Conservation (phyloP, 2,797 vertebrate genomes). For the Fratercula arctica region DNA sequence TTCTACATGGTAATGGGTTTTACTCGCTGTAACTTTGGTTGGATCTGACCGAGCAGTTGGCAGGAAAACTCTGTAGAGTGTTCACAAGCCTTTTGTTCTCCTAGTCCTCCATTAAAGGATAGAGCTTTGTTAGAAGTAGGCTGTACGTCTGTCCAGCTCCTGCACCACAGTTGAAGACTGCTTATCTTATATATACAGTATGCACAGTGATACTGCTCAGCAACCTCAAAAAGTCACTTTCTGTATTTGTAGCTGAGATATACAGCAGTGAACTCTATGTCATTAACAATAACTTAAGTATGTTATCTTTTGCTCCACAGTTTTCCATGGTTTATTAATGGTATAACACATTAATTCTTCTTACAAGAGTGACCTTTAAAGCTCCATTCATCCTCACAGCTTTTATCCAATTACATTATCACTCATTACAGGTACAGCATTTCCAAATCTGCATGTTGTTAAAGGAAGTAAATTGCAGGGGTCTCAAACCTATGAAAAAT, state of each 20-base stretch:
- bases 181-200: slow-evolving; percentile 40
- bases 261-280: slow-evolving; percentile 68
- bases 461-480: slow-evolving; percentile 69
- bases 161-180: slow-evolving; percentile 14
- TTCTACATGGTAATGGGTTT: background rate
- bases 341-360: slow-evolving; percentile 79
- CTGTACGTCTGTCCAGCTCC: background rate
- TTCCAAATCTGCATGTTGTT: slow-evolving; percentile 76
- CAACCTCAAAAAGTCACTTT: slow-evolving; percentile 76
- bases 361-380: slow-evolving; percentile 81
- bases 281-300: slow-evolving; percentile 79
- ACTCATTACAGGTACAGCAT: slow-evolving; percentile 76
- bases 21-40: background rate
- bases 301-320: slow-evolving; percentile 78
- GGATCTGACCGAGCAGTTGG: background rate
- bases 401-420: slow-evolving; percentile 81
- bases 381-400: slow-evolving; percentile 77
- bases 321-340: slow-evolving; percentile 80
- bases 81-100: background rate
- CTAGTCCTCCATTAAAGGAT: background rate
- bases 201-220: slow-evolving; percentile 17
- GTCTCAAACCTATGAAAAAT: slow-evolving; percentile 65
- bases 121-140: background rate
- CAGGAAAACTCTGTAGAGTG: background rate
- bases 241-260: slow-evolving; percentile 71